Evolutionary conservation across 1,140 invertebrate species (phyloP).

Genomic region (Xylocopa sonorina): DNA sequence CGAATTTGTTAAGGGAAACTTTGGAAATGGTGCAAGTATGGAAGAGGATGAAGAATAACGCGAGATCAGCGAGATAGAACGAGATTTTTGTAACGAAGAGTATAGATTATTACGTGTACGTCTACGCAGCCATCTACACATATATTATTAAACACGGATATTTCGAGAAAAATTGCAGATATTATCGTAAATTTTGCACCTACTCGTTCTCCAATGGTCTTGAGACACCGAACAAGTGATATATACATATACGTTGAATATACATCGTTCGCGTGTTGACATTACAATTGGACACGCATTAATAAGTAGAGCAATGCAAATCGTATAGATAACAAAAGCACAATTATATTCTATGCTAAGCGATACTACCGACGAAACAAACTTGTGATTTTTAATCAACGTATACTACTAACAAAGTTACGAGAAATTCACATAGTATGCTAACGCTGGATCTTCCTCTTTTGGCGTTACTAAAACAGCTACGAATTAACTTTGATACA

Average conservation of each 20-base stretch:
- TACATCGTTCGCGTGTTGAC: not conserved
- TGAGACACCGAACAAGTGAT: slow-evolving; percentile 4
- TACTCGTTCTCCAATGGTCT: slow-evolving; percentile 23
- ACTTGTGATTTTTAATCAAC: slow-evolving; percentile 10
- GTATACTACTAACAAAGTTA: slow-evolving; percentile 3
- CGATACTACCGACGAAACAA: slow-evolving; percentile 7
- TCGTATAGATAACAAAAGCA: slow-evolving; percentile 28
- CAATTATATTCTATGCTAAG: slow-evolving; percentile 37
- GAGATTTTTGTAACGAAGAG: slow-evolving; percentile 23
- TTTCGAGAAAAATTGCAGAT: slow-evolving; percentile 28
- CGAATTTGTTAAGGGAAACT: slow-evolving; percentile 1
- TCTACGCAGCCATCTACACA: slow-evolving; percentile 30
- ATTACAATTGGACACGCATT: not conserved
- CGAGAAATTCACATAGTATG: not conserved
- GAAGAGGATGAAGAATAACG: not conserved
- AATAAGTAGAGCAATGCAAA: slow-evolving; percentile 22
- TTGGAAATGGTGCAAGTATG: not conserved
- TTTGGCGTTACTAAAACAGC: not conserved
- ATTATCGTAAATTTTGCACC: slow-evolving; percentile 44
- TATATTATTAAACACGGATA: slow-evolving; percentile 44
- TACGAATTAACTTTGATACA: not conserved
- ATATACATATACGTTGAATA: slow-evolving; percentile 5
- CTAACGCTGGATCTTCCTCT: slow-evolving; percentile 3
- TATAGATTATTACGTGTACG: slow-evolving; percentile 10
- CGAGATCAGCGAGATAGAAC: not conserved